Evolutionary conservation across 64 coral and sea anemone genomes (phyloP), one percentile per base, ranked within the genome.

Genomic region (Platygyra sinensis): DNA sequence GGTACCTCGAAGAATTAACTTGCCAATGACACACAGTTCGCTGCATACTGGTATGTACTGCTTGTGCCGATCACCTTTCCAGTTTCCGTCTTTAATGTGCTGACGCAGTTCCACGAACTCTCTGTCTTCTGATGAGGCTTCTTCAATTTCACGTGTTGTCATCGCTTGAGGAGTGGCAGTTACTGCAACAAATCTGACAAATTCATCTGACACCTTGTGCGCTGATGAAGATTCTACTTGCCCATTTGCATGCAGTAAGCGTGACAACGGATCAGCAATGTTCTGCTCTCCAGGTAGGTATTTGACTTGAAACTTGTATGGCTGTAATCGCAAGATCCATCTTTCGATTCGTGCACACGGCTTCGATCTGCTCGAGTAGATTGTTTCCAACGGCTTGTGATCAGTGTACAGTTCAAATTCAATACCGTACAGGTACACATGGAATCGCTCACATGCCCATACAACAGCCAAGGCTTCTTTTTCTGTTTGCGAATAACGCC

Each of bases 311-410:
- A 19, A 49, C 50, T 27, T 60, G 49, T 80, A 19, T 9, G 49
- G 50, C n/a, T 67, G 18, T 67, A 67, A 67, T 67, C 63, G 18
- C 63, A 67, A 18, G 1, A 90, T 78, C 78, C 78, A 90, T 14
- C 78, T 15, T 83, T 91, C 89, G n/a, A 91, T 85, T 22, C 89
- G 6, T 73, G 71, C 29, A 30, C 69, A 72, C 69, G 10, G 10
- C 69, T 72, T 72, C 10, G 69, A 72, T 72, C 69, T 30, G 69
- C 69, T 72, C 8, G 69, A 6, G 52, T 25, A 83, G 5, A 60
- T 60, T 62, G 19, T 62, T 30, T 59, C 80, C 36, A 62, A 16
- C 8, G 80, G n/a, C n/a, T n/a, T n/a, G n/a, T n/a, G n/a, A n/a
- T n/a, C n/a, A n/a, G n/a, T n/a, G n/a, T n/a, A n/a, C n/a, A n/a